Conservation (phyloP, 2,888 invertebrate genomes). For the Sarcophaga caerulescens region DNA sequence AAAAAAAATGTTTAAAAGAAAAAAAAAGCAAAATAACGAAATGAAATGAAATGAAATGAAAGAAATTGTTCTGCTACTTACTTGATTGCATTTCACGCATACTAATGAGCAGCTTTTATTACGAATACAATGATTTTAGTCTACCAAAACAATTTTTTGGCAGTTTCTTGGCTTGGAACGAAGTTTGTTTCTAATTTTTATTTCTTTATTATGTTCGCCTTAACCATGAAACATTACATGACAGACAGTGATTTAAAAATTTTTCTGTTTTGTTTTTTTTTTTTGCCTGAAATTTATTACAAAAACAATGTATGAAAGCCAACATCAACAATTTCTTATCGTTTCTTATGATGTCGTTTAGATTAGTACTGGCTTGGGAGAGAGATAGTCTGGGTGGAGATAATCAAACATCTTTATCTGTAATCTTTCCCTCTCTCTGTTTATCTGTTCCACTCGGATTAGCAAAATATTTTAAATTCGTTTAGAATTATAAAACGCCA, state of each 20-base stretch:
- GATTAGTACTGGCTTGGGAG: no score
- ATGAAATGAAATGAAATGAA: slow-evolving; percentile 54
- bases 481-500: no score
- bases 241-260: slow-evolving; percentile 39
- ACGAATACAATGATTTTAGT: slow-evolving; percentile 5
- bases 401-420: no score
- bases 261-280: no score
- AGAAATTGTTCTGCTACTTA: slow-evolving; percentile 65
- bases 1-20: slow-evolving; percentile 8
- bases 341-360: no score
- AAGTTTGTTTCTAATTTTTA: slow-evolving; percentile 31
- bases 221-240: slow-evolving; percentile 65
- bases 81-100: slow-evolving; percentile 67
- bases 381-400: no score
- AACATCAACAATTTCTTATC: no score
- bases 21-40: slow-evolving; percentile 13
- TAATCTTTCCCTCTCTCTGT: no score
- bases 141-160: background rate
- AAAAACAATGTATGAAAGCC: no score
- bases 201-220: slow-evolving; percentile 37
- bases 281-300: no score
- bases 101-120: slow-evolving; percentile 60
- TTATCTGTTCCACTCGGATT: no score
- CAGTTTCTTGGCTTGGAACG: background rate
- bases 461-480: no score